Percentiles rank a stretch among this genome's conserved stretches.
These are phyloP conservation scores for Polyommatus iphigenia DNA, from an alignment of 2,888 invertebrate genomes.

Conservation along the genomic window DNA sequence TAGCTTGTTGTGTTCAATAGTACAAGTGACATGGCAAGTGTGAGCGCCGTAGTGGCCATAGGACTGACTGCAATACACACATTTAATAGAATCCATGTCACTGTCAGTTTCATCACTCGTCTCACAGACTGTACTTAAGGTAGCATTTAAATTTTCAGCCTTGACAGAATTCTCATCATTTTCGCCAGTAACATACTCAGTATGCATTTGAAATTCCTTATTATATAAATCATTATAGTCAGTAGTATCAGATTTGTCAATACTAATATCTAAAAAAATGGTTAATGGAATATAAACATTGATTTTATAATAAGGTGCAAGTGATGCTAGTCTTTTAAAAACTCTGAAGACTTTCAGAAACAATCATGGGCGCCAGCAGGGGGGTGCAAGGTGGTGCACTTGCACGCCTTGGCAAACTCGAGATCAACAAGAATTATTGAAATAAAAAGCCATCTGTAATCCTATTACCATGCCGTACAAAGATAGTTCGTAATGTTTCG, in stretches of 20 bases:
- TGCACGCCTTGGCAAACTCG: too few relatives aligned
- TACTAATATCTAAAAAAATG: conserved; percentile 53
- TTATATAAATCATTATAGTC: conserved; percentile 65
- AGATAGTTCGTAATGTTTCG: too few relatives aligned
- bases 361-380: too few relatives aligned
- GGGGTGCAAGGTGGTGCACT: too few relatives aligned
- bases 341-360: too few relatives aligned
- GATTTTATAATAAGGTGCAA: not conserved
- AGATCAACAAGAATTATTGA: too few relatives aligned
- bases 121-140: conserved; percentile 50
- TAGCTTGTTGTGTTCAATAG: conserved; percentile 65
- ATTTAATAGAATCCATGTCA: conserved; percentile 72
- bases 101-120: conserved; percentile 74
- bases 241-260: conserved; percentile 55
- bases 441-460: too few relatives aligned
- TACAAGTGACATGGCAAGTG: conserved; percentile 67
- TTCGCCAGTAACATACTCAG: conserved; percentile 61
- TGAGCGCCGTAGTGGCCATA: conserved; percentile 65
- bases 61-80: conserved; percentile 68
- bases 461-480: too few relatives aligned
- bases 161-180: conserved; percentile 65
- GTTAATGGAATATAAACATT: not conserved
- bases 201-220: conserved; percentile 69
- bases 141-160: conserved; percentile 47
- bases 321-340: too few relatives aligned